Evolutionary conservation across 1,140 invertebrate species (phyloP), one percentile per base, ranked within the genome.

Genomic region (Plodia interpunctella): DNA sequence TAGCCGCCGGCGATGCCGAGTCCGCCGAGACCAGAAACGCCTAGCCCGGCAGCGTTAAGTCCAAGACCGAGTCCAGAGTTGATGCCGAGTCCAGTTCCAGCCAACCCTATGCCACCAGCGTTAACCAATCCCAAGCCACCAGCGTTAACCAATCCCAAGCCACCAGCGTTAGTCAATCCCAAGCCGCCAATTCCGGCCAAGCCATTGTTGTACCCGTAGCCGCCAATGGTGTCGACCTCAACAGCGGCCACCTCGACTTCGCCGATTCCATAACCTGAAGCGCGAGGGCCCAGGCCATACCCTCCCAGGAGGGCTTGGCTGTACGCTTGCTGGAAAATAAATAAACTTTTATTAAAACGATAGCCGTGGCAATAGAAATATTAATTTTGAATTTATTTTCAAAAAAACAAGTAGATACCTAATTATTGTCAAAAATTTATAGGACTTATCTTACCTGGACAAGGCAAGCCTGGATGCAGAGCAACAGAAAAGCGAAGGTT

Each of bases 391-490:
- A 4, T 10, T 13, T 11, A 35, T 35, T 35, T 35, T 35, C 30
- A 13, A 53, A 20, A 52, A 21, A 50, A 52, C 44, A 11, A 32
- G 6, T 3, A 25, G 6, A 25, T 25, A 25, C 21, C 8, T 25
- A 38, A 21, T 49, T 20, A 13, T 56, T 51, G 20, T 13, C 10
- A 15, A 17, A 35, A 6, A 3, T 25, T 25, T 25, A 25, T 3
- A n/a, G n/a, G n/a, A n/a, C n/a, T n/a, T n/a, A n/a, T n/a, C 17
- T 35, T 55, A 65, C 63, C 63, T 65, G 63, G 49, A 65, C 13
- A 15, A 65, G 49, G 57, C 56, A 65, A 56, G 59, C 63, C 15
- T 65, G 63, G 60, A 66, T 54, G 57, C 64, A 66, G 21, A 66
- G 64, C 28, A 66, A 15, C 15, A 61, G 11, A 38, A 65, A 62